These are phyloP conservation scores for Chloropsis cyanopogon DNA, from an alignment of 2,113 vertebrate species.

Conservation along the genomic window DNA sequence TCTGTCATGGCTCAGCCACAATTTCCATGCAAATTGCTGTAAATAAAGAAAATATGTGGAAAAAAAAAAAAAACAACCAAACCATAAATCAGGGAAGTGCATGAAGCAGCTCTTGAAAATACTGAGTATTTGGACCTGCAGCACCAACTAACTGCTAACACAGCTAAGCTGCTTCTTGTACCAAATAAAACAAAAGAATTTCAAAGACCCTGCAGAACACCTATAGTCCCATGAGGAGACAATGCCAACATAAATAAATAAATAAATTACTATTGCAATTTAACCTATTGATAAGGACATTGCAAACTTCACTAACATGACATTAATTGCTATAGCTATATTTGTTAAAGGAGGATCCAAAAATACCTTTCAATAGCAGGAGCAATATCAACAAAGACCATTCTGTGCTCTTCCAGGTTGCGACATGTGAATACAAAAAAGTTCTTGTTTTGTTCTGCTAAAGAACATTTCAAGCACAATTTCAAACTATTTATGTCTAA, in stretches of 20 bases:
- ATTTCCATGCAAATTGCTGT: neutral
- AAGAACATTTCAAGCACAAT: neutral
- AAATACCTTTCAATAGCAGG: neutral
- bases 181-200: neutral
- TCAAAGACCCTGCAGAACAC: neutral
- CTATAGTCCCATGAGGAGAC: neutral
- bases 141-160: neutral
- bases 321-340: neutral
- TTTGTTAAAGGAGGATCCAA: neutral
- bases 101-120: neutral
- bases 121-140: neutral
- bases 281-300: neutral
- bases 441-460: neutral
- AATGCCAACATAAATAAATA: neutral
- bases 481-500: neutral
- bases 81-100: neutral
- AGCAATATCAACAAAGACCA: neutral
- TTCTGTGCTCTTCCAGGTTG: neutral
- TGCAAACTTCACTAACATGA: neutral
- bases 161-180: neutral
- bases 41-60: neutral
- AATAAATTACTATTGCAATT: neutral
- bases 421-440: fast-evolving
- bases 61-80: neutral
- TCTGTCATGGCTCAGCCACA: neutral